Evolutionary conservation across 2,888 invertebrate genomes (phyloP).

Genomic region (Mellilla xanthometata): DNA sequence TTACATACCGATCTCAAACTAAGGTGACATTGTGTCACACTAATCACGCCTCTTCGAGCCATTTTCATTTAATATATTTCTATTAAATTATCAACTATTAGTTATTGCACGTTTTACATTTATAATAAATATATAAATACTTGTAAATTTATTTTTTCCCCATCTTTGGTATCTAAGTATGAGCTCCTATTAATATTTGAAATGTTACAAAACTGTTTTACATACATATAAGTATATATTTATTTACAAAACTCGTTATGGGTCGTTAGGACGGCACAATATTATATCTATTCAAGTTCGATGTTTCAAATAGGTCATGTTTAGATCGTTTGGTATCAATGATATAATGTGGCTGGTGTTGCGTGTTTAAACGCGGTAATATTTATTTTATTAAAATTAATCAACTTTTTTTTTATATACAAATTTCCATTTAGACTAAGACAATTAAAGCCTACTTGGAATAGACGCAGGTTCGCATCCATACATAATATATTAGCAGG

Average conservation of each 20-base stretch:
- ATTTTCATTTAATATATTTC: slow-evolving; percentile 74
- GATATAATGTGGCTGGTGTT: slow-evolving; percentile 45
- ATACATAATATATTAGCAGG: slow-evolving; percentile 78
- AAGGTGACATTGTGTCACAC: slow-evolving; percentile 40
- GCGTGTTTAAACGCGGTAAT: slow-evolving; percentile 59
- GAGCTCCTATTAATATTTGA: slow-evolving; percentile 80
- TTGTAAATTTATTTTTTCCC: slow-evolving; percentile 79
- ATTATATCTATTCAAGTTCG: slow-evolving; percentile 80
- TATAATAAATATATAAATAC: slow-evolving; percentile 83
- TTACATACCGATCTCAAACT: slow-evolving; percentile 32
- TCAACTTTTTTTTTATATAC: slow-evolving; percentile 73
- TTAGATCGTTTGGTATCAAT: slow-evolving; percentile 44
- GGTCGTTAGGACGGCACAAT: slow-evolving; percentile 83
- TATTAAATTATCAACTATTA: slow-evolving; percentile 80
- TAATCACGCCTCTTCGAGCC: slow-evolving; percentile 66
- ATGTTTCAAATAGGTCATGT: slow-evolving; percentile 76
- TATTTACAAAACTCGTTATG: slow-evolving; percentile 79
- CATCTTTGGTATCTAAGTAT: slow-evolving; percentile 80
- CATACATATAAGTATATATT: slow-evolving; percentile 76
- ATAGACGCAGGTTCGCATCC: slow-evolving; percentile 81
- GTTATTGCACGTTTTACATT: slow-evolving; percentile 83
- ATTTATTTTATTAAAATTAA: slow-evolving; percentile 54
- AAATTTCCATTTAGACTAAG: slow-evolving; percentile 80
- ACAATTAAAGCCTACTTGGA: slow-evolving; percentile 81
- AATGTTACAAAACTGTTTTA: slow-evolving; percentile 81